Conservation (phyloP, 2,797 vertebrate species). For the Siniperca undulata region DNA sequence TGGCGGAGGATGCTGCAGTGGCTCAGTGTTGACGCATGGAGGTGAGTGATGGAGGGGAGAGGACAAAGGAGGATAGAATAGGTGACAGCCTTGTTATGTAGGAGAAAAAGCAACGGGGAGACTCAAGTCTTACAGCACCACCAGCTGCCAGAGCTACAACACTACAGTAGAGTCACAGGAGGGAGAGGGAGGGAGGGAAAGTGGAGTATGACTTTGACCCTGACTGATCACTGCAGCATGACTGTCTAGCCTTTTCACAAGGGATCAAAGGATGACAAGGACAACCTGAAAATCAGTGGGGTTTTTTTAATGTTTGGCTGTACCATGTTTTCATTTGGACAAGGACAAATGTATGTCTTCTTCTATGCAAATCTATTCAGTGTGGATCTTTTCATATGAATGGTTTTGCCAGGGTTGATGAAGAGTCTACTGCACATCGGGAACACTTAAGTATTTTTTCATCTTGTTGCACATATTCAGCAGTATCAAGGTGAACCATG, state of each 20-base stretch:
- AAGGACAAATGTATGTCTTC: slow-evolving; percentile 62
- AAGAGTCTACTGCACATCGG: slow-evolving; percentile 18
- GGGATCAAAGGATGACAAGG: slow-evolving; percentile 81
- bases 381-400: slow-evolving; percentile 50
- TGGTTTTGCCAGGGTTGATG: slow-evolving; percentile 31
- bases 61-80: slow-evolving; percentile 83
- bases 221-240: slow-evolving; percentile 84
- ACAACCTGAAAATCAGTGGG: slow-evolving; percentile 68
- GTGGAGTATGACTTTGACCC: slow-evolving; percentile 78
- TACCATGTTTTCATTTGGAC: slow-evolving; percentile 52
- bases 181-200: slow-evolving; percentile 59
- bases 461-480: slow-evolving; percentile 24
- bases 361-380: slow-evolving; percentile 66
- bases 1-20: slow-evolving; percentile 75
- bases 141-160: slow-evolving; percentile 77
- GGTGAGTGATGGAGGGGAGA: slow-evolving; percentile 81
- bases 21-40: slow-evolving; percentile 70
- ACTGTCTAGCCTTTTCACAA: slow-evolving; percentile 80
- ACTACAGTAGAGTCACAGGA: slow-evolving; percentile 73
- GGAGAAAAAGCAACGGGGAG: slow-evolving; percentile 56
- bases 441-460: slow-evolving; percentile 14
- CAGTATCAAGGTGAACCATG: slow-evolving; percentile 27
- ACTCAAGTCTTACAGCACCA: slow-evolving; percentile 86
- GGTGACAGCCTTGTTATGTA: slow-evolving; percentile 81
- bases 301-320: slow-evolving; percentile 44